phyloP scores from a whole-genome alignment of 2,888 invertebrate genomes.

The Cryptosula pallasiana region DNA sequence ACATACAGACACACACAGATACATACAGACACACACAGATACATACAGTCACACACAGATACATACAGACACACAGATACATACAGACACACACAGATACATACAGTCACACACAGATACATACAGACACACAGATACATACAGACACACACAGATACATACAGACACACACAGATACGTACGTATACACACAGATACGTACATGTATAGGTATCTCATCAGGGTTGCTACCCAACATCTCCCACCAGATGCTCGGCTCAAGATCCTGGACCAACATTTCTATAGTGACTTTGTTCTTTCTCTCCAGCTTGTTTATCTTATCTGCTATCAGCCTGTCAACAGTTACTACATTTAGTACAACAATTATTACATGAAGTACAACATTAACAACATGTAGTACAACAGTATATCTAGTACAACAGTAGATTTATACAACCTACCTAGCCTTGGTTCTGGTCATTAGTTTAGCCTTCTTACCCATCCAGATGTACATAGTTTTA shows the following conservation, averaged over 20 bases:
- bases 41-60: too few relatives aligned
- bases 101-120: too few relatives aligned
- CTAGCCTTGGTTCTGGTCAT: constrained; percentile 52
- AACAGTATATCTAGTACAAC: background rate
- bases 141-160: too few relatives aligned
- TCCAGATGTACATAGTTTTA: constrained; percentile 82
- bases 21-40: too few relatives aligned
- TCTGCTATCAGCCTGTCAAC: constrained; percentile 76
- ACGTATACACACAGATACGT: too few relatives aligned
- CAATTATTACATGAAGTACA: background rate
- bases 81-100: too few relatives aligned
- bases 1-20: too few relatives aligned
- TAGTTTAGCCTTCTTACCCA: constrained; percentile 62
- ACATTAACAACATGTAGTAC: background rate
- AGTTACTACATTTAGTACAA: background rate
- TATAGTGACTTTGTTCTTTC: constrained; percentile 90
- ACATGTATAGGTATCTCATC: constrained; percentile 52
- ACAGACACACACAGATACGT: too few relatives aligned
- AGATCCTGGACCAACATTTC: constrained; percentile 74
- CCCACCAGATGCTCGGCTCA: constrained; percentile 82
- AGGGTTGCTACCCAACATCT: constrained; percentile 60
- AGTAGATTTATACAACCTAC: constrained; percentile 28
- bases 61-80: too few relatives aligned
- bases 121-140: too few relatives aligned
- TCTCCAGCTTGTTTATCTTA: constrained; percentile 96